A percentile compares a stretch with the other conserved stretches of the same genome.
phyloP scores from a whole-genome alignment of 2,888 invertebrate species.

The Hetaerina titia region DNA sequence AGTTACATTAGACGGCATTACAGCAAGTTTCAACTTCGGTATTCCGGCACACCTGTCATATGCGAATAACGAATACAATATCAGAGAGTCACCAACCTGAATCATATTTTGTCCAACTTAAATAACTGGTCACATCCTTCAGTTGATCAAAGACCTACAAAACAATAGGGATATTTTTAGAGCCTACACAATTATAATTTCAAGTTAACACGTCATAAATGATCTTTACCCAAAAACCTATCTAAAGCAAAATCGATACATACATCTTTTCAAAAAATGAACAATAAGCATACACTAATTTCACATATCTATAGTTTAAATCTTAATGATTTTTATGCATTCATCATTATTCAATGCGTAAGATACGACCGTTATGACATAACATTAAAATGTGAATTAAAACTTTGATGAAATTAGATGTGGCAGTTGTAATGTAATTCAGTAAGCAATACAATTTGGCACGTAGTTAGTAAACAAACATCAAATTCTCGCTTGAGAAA shows the following conservation, averaged over 20 bases:
- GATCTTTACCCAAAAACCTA: too few species aligned
- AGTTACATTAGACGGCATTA: too few species aligned
- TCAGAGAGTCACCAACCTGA: not conserved
- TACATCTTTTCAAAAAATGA: too few species aligned
- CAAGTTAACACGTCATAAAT: too few species aligned
- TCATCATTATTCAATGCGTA: too few species aligned
- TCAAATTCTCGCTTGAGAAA: not conserved
- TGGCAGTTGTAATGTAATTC: not conserved
- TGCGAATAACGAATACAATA: not conserved
- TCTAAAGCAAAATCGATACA: too few species aligned
- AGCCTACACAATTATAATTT: too few species aligned
- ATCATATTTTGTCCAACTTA: constrained; percentile 46
- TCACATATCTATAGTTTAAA: too few species aligned
- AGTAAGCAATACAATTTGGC: not conserved
- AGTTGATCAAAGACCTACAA: constrained; percentile 18
- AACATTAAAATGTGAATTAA: not conserved
- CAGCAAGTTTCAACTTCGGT: too few species aligned
- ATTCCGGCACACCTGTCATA: too few species aligned
- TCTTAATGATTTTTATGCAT: too few species aligned
- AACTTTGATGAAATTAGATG: not conserved
- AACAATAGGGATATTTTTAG: not conserved
- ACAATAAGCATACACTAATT: too few species aligned
- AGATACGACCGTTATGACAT: not conserved
- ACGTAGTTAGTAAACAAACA: not conserved
- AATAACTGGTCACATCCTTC: constrained; percentile 20